Evolutionary conservation across 1,140 invertebrate species (phyloP), one percentile per base, ranked within the genome.

Genomic region (Drosophila grimshawi): DNA sequence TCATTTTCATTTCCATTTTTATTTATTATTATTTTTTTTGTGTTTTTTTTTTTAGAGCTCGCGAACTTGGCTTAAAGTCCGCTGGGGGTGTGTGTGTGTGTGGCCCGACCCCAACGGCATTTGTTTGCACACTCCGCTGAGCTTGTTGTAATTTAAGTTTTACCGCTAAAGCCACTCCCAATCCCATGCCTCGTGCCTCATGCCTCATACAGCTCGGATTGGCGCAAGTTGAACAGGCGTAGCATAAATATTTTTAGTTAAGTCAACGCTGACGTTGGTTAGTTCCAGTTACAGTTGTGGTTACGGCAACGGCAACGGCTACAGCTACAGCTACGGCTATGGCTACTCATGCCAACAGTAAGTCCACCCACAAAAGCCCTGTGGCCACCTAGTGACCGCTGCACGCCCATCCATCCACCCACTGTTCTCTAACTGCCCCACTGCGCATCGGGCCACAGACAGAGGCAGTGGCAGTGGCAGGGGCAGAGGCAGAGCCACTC

Each of bases 131-230:
- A 74, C 41, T 65, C 71, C 71, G 72, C 65, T 69, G 72, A 65
- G 72, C 56, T 75, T 52, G 73, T 67, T 77, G 76, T 78, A 73
- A 85, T 85, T 85, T 80, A 70, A 85, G 81, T 80, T 83, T 53
- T 10, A 41, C 39, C 49, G 64, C 19, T 37, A 32, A 30, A 5
- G 66, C 37, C 43, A 72, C 62, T 48, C 61, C 68, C 53, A 46
- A 7, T 11, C 32, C 5, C 52, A 19, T 3, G 6, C 6, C 2
- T 3, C 46, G 1, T 29, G 2, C 46, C 2, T 3, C 46, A 2
- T 29, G 2, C 46, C 46, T 19, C 19, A 19, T 19, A 19, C 19
- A 19, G 19, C 46, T 8, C 19, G 19, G 19, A 19, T 49, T 27
- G 5, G 46, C 46, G 6, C 46, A 49, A 52, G 27, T 52, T 52